Evolutionary conservation across 2,113 vertebrate genomes (phyloP).

Genomic region (Dicerorhinus sumatrensis): DNA sequence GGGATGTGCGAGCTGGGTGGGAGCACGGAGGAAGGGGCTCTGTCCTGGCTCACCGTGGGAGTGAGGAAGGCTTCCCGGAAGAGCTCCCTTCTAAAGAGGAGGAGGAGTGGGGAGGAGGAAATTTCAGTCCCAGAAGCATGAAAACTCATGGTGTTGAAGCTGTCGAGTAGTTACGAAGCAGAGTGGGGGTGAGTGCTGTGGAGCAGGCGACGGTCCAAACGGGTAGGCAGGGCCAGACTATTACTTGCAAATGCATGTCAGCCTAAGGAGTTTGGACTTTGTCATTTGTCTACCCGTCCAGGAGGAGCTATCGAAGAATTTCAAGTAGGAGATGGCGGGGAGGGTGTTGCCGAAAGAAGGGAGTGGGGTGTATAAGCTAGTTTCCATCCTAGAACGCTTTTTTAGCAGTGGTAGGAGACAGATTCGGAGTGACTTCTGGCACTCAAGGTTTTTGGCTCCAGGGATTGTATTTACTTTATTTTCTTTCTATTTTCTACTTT

Average conservation of each 20-base stretch:
- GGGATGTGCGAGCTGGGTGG: rapidly evolving
- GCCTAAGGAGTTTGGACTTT: neutral
- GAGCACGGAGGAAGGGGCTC: neutral
- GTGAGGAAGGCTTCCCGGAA: neutral
- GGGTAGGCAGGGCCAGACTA: neutral
- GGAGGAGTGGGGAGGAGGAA: neutral
- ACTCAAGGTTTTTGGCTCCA: neutral
- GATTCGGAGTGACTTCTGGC: neutral
- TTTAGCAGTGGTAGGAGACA: neutral
- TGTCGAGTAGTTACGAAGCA: neutral
- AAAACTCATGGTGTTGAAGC: neutral
- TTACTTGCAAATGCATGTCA: rapidly evolving
- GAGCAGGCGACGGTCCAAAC: neutral
- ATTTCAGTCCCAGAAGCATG: neutral
- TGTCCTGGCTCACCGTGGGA: neutral
- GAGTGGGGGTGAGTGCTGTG: neutral
- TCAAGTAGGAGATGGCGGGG: neutral
- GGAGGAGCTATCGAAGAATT: neutral
- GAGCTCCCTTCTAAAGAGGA: neutral
- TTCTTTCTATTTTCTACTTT: neutral
- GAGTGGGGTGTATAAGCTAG: neutral
- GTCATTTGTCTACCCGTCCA: too few species aligned
- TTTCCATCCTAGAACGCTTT: neutral
- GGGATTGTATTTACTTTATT: neutral
- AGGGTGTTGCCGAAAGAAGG: neutral